phyloP scores from a whole-genome alignment of 1,140 invertebrate species.

The Halictus rubicundus region DNA sequence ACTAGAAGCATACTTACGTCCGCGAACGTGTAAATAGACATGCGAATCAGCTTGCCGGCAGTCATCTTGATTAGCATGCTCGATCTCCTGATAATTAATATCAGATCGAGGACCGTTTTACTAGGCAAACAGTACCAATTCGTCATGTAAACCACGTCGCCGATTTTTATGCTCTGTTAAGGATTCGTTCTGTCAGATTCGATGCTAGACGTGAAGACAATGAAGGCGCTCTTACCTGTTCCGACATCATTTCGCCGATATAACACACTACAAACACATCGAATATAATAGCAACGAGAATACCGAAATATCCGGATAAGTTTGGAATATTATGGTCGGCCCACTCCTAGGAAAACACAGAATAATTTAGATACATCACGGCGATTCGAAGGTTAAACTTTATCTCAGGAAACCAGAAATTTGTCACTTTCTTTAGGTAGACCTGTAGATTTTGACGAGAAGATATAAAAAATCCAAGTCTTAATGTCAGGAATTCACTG shows the following conservation, averaged over 20 bases:
- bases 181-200: conserved; percentile 1
- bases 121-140: conserved; percentile 64
- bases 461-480: too few relatives aligned
- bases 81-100: conserved; percentile 62
- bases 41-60: conserved; percentile 59
- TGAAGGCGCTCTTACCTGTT: too few relatives aligned
- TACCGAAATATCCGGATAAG: conserved; percentile 49
- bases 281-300: conserved; percentile 60
- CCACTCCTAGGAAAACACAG: too few relatives aligned
- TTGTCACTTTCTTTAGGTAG: too few relatives aligned
- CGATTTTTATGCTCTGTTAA: conserved; percentile 60
- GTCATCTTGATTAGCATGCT: conserved; percentile 58
- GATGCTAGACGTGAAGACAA: too few relatives aligned
- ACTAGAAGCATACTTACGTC: conserved; percentile 53
- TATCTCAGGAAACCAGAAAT: too few relatives aligned
- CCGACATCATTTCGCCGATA: conserved; percentile 60
- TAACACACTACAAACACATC: conserved; percentile 71
- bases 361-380: too few relatives aligned
- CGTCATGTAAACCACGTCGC: conserved; percentile 58
- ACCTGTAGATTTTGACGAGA: too few relatives aligned
- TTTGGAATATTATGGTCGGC: too few relatives aligned
- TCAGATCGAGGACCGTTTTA: conserved; percentile 50
- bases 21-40: conserved; percentile 64
- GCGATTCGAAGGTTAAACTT: too few relatives aligned
- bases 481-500: too few relatives aligned